Evolutionary conservation across 2,888 invertebrate genomes (phyloP), one percentile per base, ranked within the genome.

Genomic region (Seladonia tumulorum): DNA sequence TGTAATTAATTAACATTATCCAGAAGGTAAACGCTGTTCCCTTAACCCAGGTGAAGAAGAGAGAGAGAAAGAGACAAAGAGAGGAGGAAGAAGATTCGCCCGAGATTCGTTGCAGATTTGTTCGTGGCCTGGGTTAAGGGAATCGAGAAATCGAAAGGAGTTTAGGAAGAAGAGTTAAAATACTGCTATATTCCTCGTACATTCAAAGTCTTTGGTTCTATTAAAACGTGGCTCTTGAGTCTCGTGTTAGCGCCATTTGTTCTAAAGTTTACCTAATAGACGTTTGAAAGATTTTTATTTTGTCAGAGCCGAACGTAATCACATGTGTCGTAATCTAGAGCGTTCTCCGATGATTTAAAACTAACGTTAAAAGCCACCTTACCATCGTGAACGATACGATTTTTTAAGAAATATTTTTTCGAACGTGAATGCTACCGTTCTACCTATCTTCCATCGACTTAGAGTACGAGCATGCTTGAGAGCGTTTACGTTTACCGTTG

Each of bases 161-260:
- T 76, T 83, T 47, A 88, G 89, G 89, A 90, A 90, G 91, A 91
- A 85, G 87, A 89, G 80, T 87, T 87, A 90, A 89, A 92, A 93
- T 93, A 93, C 92, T 93, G 92, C 86, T 91, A 91, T 89, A 91
- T 89, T 89, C 90, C 88, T 89, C 89, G 86, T 88, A 90, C 82
- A 86, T 89, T 90, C 88, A 89, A 92, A 92, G 89, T 94, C 94
- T 94, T 94, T 94, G 94, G 94, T 94, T 93, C 90, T 92, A 91
- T 92, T 85, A 90, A 91, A 90, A 91, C 82, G 87, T 87, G 89
- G 86, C 86, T 89, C 86, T 89, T 72, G 80, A 80, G 71, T 77
- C 78, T 81, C 81, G 53, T 82, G 14, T 81, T 83, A 86, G 73
- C 82, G 83, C 72, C 82, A 66, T 25, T 66, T 78, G 12, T 57